Percentiles rank a stretch among this genome's conserved stretches.
Conservation (phyloP, 1,140 invertebrate genomes). For the Bombyx mori region ASM3026992v2 NC_085107.1:6674501-6675000, state of each 20-base stretch:
- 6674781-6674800: too few relatives aligned
- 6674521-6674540: conserved; percentile 26
- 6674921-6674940: conserved; percentile 14
- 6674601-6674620: too few relatives aligned
- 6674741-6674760: background rate
- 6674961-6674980: too few relatives aligned
- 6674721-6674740: conserved; percentile 15
- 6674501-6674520: conserved; percentile 33
- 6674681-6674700: conserved; percentile 8
- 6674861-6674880: conserved; percentile 44
- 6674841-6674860: conserved; percentile 46
- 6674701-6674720: conserved; percentile 7
- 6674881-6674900: conserved; percentile 53
- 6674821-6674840: conserved; percentile 22
- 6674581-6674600: too few relatives aligned
- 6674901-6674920: conserved; percentile 44
- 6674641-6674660: background rate
- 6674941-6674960: too few relatives aligned
- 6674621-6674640: too few relatives aligned
- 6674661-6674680: background rate
- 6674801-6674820: conserved; percentile 14
- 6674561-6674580: conserved; percentile 15
- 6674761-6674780: background rate
- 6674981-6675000: too few relatives aligned
- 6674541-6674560: conserved; percentile 36